These are phyloP conservation scores for Ylistrum balloti DNA, from an alignment of 1,140 invertebrate genomes.

Conservation along the genomic window DNA sequence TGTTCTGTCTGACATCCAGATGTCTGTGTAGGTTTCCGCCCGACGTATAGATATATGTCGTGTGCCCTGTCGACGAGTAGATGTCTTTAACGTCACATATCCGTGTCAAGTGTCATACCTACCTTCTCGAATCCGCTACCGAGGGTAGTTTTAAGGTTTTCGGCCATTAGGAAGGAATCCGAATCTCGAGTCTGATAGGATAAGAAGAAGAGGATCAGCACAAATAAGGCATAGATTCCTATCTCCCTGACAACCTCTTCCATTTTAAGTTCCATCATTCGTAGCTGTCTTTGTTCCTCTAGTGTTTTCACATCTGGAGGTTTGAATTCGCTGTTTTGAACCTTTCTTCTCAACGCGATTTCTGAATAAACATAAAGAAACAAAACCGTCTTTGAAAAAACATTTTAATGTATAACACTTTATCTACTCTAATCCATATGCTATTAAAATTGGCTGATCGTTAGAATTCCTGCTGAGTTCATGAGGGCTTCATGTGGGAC, in stretches of 20 bases:
- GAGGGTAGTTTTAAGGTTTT: slow-evolving; percentile 75
- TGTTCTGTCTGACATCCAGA: no score
- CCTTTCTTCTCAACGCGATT: slow-evolving; percentile 72
- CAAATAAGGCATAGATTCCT: slow-evolving; percentile 79
- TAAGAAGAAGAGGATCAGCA: slow-evolving; percentile 81
- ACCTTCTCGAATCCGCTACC: slow-evolving; percentile 68
- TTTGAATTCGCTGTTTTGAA: slow-evolving; percentile 70
- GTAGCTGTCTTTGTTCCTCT: slow-evolving; percentile 71
- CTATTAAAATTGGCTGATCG: no score
- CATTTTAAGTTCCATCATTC: slow-evolving; percentile 84
- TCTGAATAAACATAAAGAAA: slow-evolving; percentile 64
- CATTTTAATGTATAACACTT: no score
- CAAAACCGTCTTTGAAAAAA: no score
- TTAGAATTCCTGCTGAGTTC: no score
- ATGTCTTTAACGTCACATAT: neutral
- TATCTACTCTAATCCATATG: no score
- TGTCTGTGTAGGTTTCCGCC: no score
- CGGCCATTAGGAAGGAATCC: slow-evolving; percentile 71
- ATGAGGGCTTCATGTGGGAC: no score
- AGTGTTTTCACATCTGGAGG: slow-evolving; percentile 77
- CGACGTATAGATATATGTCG: no score
- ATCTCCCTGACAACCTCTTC: slow-evolving; percentile 83
- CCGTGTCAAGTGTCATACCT: slow-evolving; percentile 42
- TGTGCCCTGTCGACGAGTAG: no score
- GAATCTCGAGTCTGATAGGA: slow-evolving; percentile 80